Percentiles rank a stretch among this genome's conserved stretches.
Evolutionary conservation across 1,140 invertebrate species (phyloP).

Genomic region (Anastatus disparis): DNA sequence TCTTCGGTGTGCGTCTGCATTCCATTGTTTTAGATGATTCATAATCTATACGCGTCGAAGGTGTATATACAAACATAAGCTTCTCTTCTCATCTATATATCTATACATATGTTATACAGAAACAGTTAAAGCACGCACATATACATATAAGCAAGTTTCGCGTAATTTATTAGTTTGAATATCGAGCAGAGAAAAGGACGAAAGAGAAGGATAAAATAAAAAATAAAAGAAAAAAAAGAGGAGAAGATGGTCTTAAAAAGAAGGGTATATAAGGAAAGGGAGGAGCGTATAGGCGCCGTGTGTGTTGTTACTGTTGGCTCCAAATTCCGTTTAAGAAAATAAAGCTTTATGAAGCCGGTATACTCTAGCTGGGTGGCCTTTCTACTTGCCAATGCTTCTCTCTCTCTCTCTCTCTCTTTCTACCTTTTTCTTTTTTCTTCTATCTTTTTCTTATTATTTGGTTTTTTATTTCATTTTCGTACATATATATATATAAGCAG

Average conservation of each 20-base stretch:
- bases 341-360: constrained; percentile 46
- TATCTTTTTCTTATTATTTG: no score
- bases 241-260: no score
- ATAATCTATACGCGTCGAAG: constrained; percentile 57
- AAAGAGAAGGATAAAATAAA: no score
- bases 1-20: constrained; percentile 66
- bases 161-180: constrained; percentile 64
- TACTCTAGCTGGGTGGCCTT: constrained; percentile 60
- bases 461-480: no score
- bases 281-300: constrained; percentile 17
- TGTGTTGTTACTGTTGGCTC: no score
- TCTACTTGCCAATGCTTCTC: constrained; percentile 49
- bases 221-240: no score
- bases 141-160: constrained; percentile 27
- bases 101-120: no score
- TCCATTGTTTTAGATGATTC: constrained; percentile 69
- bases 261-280: no score
- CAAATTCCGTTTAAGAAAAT: constrained; percentile 48
- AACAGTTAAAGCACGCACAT: no score
- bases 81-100: no score
- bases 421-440: constrained; percentile 28
- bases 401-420: constrained; percentile 35
- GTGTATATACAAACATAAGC: no score
- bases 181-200: constrained; percentile 52
- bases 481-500: no score